These are phyloP conservation scores for Sarcoramphus papa DNA, from an alignment of 2,797 vertebrate species.

Conservation along the genomic window DNA sequence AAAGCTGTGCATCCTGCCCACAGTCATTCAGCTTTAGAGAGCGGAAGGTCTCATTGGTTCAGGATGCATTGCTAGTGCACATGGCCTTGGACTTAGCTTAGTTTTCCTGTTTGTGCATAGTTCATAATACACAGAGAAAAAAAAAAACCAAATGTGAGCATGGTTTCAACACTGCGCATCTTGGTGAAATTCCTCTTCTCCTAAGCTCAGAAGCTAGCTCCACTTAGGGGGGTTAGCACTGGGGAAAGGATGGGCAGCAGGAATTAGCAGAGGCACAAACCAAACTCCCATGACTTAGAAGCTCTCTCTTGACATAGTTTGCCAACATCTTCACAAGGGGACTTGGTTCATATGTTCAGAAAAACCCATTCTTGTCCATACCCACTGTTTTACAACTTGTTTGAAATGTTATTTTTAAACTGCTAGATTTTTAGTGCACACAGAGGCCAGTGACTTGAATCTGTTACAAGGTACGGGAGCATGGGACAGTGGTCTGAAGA, in stretches of 20 bases:
- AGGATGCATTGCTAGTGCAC: background rate
- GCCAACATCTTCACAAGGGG: background rate
- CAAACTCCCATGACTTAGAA: background rate
- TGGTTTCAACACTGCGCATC: background rate
- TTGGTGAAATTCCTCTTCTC: background rate
- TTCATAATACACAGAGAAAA: background rate
- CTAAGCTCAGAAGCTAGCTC: background rate
- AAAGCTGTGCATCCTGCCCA: background rate
- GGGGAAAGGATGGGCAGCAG: background rate
- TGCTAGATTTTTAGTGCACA: background rate
- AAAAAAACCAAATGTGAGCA: background rate
- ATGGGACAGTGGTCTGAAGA: accelerated
- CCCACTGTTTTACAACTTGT: background rate
- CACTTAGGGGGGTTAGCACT: background rate
- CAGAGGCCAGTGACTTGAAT: background rate
- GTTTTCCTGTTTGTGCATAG: background rate
- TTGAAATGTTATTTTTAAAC: background rate
- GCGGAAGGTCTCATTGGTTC: background rate
- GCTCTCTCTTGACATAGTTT: background rate
- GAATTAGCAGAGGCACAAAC: background rate
- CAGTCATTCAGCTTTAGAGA: background rate
- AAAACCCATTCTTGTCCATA: background rate
- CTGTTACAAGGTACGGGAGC: background rate
- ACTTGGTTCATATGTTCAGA: background rate
- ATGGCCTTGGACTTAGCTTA: background rate